Conservation (phyloP, 2,113 vertebrate species). For the Poecile atricapillus region DNA sequence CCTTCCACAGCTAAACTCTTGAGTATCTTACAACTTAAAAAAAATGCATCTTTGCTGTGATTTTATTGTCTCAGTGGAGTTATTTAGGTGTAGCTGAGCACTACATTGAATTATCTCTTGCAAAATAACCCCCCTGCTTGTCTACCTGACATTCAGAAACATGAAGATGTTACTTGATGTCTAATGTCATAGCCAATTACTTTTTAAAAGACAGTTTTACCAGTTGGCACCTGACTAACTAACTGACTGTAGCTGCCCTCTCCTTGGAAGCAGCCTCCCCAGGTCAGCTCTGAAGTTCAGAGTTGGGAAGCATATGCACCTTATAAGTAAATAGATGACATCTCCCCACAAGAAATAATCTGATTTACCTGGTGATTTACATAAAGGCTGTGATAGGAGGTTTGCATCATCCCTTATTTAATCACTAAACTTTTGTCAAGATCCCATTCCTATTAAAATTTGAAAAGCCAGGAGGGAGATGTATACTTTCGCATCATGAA, state of each 20-base stretch:
- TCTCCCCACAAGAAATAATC: not conserved
- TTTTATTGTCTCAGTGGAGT: not conserved
- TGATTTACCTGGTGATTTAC: not conserved
- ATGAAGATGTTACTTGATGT: not conserved
- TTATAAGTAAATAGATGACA: not conserved
- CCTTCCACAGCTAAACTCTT: not conserved
- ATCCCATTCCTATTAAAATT: not conserved
- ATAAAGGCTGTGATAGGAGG: not conserved
- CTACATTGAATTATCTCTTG: not conserved
- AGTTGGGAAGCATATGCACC: fast-evolving
- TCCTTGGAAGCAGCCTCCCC: not conserved
- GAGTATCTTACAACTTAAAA: not conserved
- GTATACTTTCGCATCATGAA: not conserved
- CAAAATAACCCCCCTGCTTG: not conserved
- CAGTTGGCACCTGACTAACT: not conserved
- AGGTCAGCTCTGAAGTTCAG: not conserved
- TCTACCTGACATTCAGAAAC: not conserved
- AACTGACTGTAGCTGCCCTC: not conserved
- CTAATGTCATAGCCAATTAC: conserved; percentile 1
- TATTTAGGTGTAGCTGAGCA: not conserved
- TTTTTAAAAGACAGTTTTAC: conserved; percentile 4
- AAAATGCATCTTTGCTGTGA: not conserved
- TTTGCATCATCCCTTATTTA: not conserved
- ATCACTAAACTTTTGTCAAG: not conserved
- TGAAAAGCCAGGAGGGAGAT: not conserved